phyloP scores from a whole-genome alignment of 2,113 vertebrate species.

The Zonotrichia leucophrys region DNA sequence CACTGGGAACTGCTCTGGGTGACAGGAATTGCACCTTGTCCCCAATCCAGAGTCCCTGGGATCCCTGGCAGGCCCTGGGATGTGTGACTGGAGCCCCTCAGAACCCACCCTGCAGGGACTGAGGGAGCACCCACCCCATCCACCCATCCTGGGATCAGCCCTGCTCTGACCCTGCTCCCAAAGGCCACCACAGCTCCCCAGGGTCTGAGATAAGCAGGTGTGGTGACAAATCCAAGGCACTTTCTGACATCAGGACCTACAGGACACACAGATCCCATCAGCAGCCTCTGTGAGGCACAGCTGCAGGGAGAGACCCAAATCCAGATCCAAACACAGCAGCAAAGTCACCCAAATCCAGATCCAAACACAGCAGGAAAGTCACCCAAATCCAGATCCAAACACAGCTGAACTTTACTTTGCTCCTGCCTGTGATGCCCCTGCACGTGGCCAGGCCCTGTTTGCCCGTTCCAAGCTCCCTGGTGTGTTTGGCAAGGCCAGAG shows the following conservation, averaged over 20 bases:
- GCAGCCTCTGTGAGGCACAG: background rate
- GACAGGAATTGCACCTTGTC: background rate
- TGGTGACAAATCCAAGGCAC: accelerated
- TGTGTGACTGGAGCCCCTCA: background rate
- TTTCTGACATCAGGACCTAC: background rate
- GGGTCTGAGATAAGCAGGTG: background rate
- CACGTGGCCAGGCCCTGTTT: background rate
- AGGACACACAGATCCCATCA: background rate
- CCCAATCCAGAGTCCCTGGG: background rate
- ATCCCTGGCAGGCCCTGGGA: background rate
- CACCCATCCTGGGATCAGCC: accelerated
- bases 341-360: too few species aligned
- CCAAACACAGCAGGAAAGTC: background rate
- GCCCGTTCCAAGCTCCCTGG: background rate
- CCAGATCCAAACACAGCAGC: background rate
- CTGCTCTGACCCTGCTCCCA: background rate
- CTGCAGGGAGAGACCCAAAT: background rate
- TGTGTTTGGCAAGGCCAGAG: background rate
- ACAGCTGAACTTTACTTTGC: background rate
- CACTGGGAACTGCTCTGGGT: background rate
- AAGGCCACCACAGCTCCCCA: background rate
- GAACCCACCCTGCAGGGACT: background rate
- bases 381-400: background rate
- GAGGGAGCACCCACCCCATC: background rate
- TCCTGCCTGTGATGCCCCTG: background rate